Evolutionary conservation across 2,888 invertebrate genomes (phyloP), one percentile per base, ranked within the genome.

Genomic region (Sympetrum striolatum): DNA sequence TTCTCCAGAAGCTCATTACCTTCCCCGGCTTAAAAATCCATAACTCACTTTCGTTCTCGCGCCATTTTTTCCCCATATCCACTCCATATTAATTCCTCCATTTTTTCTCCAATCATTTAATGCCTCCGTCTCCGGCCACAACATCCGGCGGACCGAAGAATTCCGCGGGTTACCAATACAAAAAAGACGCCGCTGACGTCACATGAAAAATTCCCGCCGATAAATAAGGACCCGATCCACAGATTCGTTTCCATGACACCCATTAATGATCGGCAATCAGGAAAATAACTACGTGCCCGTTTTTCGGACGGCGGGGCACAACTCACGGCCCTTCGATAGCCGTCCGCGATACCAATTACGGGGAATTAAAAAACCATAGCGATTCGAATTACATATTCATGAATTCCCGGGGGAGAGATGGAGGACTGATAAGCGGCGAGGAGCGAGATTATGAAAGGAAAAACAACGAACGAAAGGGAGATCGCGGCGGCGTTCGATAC

Each of bases 341-440:
- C 86, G 58, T 86, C 86, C 86, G 86, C 86, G 86, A 86, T 86
- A 86, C 86, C 86, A 86, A 86, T 86, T 86, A 86, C 60, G 86
- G 58, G 35, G 86, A 86, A 86, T 86, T 86, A 86, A 86, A 86
- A 86, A 86, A 86, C 86, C 86, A 86, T 86, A 86, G 86, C 60
- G 86, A 86, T 64, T 37, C 86, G 60, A 86, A 86, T 86, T 86
- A 86, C 86, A 86, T 86, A 86, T 86, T 86, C 86, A 86, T 86
- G 86, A 86, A 60, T 86, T 60, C 64, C 58, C 82, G 82, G n/a
- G 82, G 22, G 82, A 31, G 82, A 82, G 82, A 86, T 86, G 86
- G 86, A 86, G 86, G 86, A 37, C 86, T 86, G 86, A 86, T 86
- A 86, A 86, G 86, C 60, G 86, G 25, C 64, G 60, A 86, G 58